Evolutionary conservation across 1,140 invertebrate species (phyloP).

Genomic region (Mactra quadrangularis): DNA sequence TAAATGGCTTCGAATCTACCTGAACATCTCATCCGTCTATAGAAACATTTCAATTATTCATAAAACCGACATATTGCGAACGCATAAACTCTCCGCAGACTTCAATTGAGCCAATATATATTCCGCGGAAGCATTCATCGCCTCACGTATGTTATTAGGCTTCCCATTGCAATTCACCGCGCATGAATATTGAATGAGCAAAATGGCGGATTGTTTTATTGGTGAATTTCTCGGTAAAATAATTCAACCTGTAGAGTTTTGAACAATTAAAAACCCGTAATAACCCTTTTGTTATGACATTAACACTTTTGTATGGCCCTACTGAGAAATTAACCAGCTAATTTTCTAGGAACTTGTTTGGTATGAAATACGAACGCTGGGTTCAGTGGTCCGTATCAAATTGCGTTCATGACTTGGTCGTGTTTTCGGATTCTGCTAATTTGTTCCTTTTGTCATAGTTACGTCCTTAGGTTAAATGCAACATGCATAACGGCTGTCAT

Average conservation of each 20-base stretch:
- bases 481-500: no score
- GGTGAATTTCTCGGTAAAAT: constrained; percentile 38
- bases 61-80: constrained; percentile 55
- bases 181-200: constrained; percentile 62
- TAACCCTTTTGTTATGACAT: constrained; percentile 27
- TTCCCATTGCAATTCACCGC: constrained; percentile 46
- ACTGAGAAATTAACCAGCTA: neutral
- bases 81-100: constrained; percentile 55
- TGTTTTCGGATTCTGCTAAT: no score
- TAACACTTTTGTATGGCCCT: neutral
- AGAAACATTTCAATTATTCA: constrained; percentile 59
- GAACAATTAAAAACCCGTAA: constrained; percentile 56
- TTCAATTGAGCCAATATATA: constrained; percentile 51
- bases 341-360: no score
- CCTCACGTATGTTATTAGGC: constrained; percentile 54
- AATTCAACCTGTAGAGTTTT: constrained; percentile 42
- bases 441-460: no score
- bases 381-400: no score
- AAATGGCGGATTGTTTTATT: constrained; percentile 54
- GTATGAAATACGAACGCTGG: no score
- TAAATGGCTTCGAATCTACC: constrained; percentile 58
- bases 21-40: constrained; percentile 21
- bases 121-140: constrained; percentile 41
- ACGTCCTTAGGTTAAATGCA: no score
- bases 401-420: no score